phyloP scores from a whole-genome alignment of 2,113 vertebrate genomes.

The Chitala chitala region DNA sequence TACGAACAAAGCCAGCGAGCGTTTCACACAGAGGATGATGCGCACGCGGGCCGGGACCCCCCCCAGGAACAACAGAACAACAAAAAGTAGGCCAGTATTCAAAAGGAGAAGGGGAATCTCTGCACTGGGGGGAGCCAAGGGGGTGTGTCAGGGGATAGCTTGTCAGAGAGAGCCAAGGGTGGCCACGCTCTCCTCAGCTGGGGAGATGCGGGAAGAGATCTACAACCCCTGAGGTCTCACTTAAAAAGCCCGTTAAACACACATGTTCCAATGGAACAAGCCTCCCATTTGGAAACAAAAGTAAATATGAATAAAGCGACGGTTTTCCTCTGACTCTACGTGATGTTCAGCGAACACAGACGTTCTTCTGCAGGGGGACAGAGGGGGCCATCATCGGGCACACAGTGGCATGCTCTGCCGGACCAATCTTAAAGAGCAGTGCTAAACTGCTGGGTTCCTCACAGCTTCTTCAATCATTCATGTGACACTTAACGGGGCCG shows the following conservation, averaged over 20 bases:
- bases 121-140: no score
- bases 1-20: background rate
- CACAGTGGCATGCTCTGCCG: conserved; percentile 55
- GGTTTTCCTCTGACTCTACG: background rate
- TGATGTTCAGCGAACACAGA: background rate
- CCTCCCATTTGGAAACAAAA: no score
- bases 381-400: conserved; percentile 23
- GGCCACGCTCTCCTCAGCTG: background rate
- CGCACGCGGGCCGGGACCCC: background rate
- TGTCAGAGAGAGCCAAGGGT: no score
- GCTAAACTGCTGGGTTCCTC: conserved; percentile 58
- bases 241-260: no score
- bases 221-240: no score
- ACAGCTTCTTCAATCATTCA: conserved; percentile 66
- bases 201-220: background rate
- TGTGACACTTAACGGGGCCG: conserved; percentile 68
- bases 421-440: conserved; percentile 47
- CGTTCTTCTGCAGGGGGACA: no score
- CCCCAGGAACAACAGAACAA: background rate
- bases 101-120: no score
- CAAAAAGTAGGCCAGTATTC: no score
- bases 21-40: background rate
- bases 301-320: background rate
- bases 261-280: no score
- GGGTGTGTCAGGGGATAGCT: no score